phyloP scores from a whole-genome alignment of 2,113 vertebrate species.

The Pristiophorus japonicus region DNA sequence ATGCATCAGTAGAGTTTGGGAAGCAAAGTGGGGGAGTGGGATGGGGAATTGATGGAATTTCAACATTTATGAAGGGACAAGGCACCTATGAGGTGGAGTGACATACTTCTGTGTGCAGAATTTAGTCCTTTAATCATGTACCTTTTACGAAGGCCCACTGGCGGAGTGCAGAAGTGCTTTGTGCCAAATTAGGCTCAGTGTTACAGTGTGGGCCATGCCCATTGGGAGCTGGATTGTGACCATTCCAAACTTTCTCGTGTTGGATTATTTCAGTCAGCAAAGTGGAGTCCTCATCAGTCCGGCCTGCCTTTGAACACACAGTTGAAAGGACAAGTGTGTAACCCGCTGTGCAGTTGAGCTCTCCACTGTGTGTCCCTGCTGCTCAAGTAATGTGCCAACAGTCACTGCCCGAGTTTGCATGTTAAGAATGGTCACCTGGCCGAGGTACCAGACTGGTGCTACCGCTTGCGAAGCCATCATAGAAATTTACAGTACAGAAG shows the following conservation, averaged over 20 bases:
- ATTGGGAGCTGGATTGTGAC: not conserved
- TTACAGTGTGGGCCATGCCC: not conserved
- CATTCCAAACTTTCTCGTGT: not conserved
- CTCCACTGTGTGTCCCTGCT: not conserved
- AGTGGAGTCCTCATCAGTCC: not conserved
- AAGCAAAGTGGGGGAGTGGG: too few species aligned
- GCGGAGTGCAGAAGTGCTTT: too few species aligned
- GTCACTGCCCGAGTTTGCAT: too few species aligned
- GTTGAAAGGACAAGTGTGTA: not conserved
- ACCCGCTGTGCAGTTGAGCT: not conserved
- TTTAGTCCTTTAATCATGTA: not conserved
- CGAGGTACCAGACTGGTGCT: not conserved
- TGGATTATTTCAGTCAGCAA: not conserved
- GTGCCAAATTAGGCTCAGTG: too few species aligned
- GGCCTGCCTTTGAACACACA: not conserved
- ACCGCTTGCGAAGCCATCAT: not conserved
- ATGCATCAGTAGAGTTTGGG: too few species aligned
- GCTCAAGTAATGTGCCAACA: not conserved
- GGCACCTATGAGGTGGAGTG: too few species aligned
- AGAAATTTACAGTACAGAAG: too few species aligned
- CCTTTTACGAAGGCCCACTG: not conserved
- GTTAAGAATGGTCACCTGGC: not conserved
- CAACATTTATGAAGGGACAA: too few species aligned
- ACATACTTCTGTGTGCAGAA: not conserved
- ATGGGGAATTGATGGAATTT: too few species aligned